These are phyloP conservation scores for Pelodiscus sinensis DNA, from an alignment of 2,113 vertebrate species.

Conservation along the genomic window DNA sequence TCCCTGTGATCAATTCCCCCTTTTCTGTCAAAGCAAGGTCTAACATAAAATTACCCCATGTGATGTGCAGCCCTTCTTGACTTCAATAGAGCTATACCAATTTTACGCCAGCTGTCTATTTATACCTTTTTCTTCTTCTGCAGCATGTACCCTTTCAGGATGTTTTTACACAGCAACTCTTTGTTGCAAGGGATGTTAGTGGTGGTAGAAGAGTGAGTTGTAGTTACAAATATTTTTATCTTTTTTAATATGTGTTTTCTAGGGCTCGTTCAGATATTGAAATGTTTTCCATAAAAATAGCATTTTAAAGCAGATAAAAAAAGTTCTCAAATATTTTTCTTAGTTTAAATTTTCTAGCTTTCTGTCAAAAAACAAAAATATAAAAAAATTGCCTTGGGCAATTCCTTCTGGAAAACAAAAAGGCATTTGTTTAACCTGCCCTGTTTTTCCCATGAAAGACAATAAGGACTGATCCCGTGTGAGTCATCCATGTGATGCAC, in stretches of 20 bases:
- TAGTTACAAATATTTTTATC: neutral
- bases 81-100: neutral
- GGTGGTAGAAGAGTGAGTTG: neutral
- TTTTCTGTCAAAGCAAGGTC: neutral
- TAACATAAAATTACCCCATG: neutral
- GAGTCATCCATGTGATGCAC: neutral
- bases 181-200: neutral
- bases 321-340: neutral
- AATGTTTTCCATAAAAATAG: neutral
- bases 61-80: neutral
- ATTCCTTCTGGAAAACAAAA: neutral
- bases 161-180: neutral
- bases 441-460: neutral
- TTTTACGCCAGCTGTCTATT: neutral
- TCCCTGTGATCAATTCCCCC: neutral
- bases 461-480: neutral
- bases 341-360: neutral
- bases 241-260: neutral
- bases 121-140: neutral
- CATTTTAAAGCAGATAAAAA: neutral
- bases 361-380: neutral
- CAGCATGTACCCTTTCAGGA: no score
- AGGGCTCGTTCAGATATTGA: neutral
- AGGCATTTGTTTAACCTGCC: neutral
- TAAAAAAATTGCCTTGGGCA: neutral